These are phyloP conservation scores for Beris morrisii DNA, from an alignment of 2,888 invertebrate genomes.

Conservation along the genomic window DNA sequence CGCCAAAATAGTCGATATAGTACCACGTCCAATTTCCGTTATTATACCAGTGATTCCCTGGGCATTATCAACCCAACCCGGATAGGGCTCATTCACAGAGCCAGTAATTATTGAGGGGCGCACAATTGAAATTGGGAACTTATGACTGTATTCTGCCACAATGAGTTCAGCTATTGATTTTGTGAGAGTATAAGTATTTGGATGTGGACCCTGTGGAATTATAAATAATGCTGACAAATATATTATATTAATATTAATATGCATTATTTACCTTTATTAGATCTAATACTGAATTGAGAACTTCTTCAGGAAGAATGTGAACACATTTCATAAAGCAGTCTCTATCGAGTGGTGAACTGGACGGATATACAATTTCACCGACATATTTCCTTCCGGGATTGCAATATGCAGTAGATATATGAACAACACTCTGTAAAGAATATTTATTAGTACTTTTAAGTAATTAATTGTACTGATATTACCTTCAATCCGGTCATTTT, in stretches of 20 bases:
- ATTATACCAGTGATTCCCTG: constrained; percentile 83
- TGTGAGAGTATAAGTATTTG: constrained; percentile 95
- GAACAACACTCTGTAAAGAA: constrained; percentile 68
- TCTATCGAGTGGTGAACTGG: constrained; percentile 62
- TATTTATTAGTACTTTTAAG: too few relatives aligned
- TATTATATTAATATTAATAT: constrained; percentile 1
- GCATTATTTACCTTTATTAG: constrained; percentile 60
- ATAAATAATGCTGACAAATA: not conserved
- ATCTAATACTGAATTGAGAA: constrained; percentile 61
- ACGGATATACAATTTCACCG: constrained; percentile 81
- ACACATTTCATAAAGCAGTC: constrained; percentile 64
- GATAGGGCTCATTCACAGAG: constrained; percentile 74
- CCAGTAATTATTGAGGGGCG: constrained; percentile 88
- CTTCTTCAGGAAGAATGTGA: constrained; percentile 64
- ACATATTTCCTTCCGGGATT: constrained; percentile 84
- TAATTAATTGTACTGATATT: constrained; percentile 34
- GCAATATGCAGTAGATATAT: constrained; percentile 95
- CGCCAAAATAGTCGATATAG: constrained; percentile 79
- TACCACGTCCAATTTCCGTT: constrained; percentile 81
- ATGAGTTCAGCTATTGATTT: constrained; percentile 91
- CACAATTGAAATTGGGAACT: constrained; percentile 85
- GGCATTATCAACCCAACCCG: constrained; percentile 92
- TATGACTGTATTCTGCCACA: constrained; percentile 68
- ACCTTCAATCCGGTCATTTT: constrained; percentile 77
- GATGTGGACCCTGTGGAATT: constrained; percentile 69